Percentiles rank a stretch among this genome's conserved stretches.
Conservation (phyloP, 1,140 invertebrate species). For the Chironomus tepperi region DNA sequence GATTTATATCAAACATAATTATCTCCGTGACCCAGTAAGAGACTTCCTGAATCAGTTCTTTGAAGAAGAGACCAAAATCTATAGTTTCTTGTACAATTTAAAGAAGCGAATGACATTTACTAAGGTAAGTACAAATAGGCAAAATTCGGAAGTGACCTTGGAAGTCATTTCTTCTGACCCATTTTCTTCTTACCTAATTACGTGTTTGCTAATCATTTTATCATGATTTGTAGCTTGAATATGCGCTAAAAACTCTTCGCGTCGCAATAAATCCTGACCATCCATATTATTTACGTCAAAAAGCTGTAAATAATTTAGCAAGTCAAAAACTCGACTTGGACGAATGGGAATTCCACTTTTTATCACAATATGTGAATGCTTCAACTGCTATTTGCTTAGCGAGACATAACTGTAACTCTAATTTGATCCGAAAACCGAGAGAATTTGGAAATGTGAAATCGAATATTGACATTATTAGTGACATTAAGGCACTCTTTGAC, state of each 20-base stretch:
- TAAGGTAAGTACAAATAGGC: not conserved
- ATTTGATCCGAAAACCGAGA: not conserved
- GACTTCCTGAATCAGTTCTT: not conserved
- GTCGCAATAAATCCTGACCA: not conserved
- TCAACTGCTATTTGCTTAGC: conserved; percentile 53
- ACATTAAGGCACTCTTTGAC: not conserved
- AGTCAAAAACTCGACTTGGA: not conserved
- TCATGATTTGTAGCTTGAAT: not conserved
- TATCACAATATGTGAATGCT: conserved; percentile 55
- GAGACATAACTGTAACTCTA: conserved; percentile 44
- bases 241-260: not conserved
- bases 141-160: not conserved
- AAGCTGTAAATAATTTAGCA: not conserved
- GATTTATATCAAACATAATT: not conserved
- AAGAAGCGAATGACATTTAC: not conserved
- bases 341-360: conserved; percentile 51
- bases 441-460: not conserved
- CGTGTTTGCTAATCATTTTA: not conserved
- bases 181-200: not conserved
- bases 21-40: not conserved
- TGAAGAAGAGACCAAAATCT: conserved; percentile 15
- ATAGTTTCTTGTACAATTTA: not conserved
- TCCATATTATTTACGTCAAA: not conserved
- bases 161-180: not conserved
- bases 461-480: not conserved